A percentile compares a stretch with the other conserved stretches of the same genome.
These are phyloP conservation scores for Charaxes varanes DNA, from an alignment of 1,140 invertebrate genomes.

Conservation along the genomic window DNA sequence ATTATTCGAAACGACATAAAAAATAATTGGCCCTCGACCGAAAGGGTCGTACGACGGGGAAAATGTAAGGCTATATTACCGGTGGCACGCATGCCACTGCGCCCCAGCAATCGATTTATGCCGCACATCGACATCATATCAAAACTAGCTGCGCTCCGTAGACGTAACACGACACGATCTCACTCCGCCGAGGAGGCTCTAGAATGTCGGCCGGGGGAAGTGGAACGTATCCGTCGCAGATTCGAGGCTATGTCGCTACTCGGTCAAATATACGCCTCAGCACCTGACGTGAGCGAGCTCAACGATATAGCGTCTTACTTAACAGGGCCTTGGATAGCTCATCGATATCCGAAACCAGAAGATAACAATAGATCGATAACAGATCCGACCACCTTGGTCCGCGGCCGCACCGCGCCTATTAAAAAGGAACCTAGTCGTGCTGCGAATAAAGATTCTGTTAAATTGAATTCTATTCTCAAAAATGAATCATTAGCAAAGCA, in stretches of 20 bases:
- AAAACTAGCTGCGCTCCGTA: slow-evolving; percentile 83
- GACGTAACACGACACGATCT: slow-evolving; percentile 54
- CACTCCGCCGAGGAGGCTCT: slow-evolving; percentile 57
- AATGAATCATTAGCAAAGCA: slow-evolving; percentile 79
- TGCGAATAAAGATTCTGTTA: slow-evolving; percentile 47
- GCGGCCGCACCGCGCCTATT: slow-evolving; percentile 54
- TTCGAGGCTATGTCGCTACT: slow-evolving; percentile 81
- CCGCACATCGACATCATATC: slow-evolving; percentile 92
- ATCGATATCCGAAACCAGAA: slow-evolving; percentile 79
- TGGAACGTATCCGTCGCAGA: slow-evolving; percentile 79
- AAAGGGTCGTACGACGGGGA: slow-evolving; percentile 49
- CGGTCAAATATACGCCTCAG: slow-evolving; percentile 87
- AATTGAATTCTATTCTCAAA: slow-evolving; percentile 78
- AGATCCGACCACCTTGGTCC: slow-evolving; percentile 62
- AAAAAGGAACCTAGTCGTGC: slow-evolving; percentile 38
- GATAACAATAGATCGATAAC: slow-evolving; percentile 79
- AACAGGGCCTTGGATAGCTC: slow-evolving; percentile 84
- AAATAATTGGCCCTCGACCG: slow-evolving; percentile 57
- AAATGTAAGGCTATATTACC: slow-evolving; percentile 76
- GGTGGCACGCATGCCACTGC: slow-evolving; percentile 77
- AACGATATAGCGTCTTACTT: slow-evolving; percentile 85
- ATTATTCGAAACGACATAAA: slow-evolving; percentile 76
- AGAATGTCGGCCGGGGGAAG: slow-evolving; percentile 78
- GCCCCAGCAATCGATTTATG: slow-evolving; percentile 84
- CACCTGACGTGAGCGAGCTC: slow-evolving; percentile 85